Base-by-base conservation (phyloP, 2,888 invertebrate genomes). In the Troilus luridus region DNA sequence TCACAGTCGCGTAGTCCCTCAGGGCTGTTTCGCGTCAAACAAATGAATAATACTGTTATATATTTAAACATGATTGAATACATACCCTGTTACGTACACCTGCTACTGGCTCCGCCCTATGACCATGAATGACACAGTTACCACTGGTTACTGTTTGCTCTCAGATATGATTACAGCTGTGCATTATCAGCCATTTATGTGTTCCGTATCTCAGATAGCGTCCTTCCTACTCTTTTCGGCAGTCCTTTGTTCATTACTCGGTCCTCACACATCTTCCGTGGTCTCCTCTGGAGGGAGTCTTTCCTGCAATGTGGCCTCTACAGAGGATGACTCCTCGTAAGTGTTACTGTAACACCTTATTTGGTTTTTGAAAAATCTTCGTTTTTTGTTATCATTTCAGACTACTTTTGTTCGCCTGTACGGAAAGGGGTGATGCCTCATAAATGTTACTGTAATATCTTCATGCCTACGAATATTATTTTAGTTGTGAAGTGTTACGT, bases 121-220 rank as follows among this genome's bases (percentile, higher is more conserved):
- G 41, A 10, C 17, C 6, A 14, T 41, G 27, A 77, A 8, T 19
- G 72, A 9, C 72, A 27, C 56, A 56, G 85, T 56, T n/a, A 21
- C 85, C n/a, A 85, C 85, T 85, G 85, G 54, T 85, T 56, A 54
- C 85, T 85, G 85, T 85, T 85, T 85, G 85, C 56, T 58, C n/a
- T 85, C n/a, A 58, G 85, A 85, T 85, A 85, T 85, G 85, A 85
- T 85, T 56, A 85, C 85, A 85, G 85, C 85, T 85, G 85, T 56
- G 3, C 85, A 41, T 56, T 85, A 85, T 85, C 85, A 85, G 56
- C 17, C 85, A 41, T 85, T 85, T 85, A 85, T 85, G 85, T 11
- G 56, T 85, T 85, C 27, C 85, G 56, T 85, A 85, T 85, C 85
- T 85, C 11, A 58, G 56, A 85, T 58, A 85, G 85, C 85, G 12